These are phyloP conservation scores for Schrankia costaestrigalis DNA, from an alignment of 2,888 invertebrate genomes.

Conservation along the genomic window DNA sequence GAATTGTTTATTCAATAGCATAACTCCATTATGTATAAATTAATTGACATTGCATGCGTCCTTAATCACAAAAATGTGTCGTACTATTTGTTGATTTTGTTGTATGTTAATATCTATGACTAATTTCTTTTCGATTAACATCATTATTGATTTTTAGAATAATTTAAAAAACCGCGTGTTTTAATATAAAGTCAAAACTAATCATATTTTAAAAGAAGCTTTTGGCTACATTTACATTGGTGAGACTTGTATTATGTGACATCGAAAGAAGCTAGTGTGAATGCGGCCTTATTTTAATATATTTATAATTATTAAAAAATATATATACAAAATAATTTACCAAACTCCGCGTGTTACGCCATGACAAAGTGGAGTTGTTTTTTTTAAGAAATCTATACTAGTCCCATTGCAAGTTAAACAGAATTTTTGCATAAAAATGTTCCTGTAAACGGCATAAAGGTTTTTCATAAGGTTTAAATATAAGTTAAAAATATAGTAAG, in stretches of 20 bases:
- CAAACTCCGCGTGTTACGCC: constrained; percentile 52
- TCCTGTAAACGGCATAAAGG: constrained; percentile 76
- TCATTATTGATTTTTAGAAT: too few relatives aligned
- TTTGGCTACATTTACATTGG: constrained; percentile 68
- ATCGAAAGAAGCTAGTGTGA: constrained; percentile 74
- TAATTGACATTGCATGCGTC: too few relatives aligned
- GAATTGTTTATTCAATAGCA: too few relatives aligned
- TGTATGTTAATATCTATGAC: too few relatives aligned
- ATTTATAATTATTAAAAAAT: constrained; percentile 43
- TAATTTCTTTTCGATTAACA: too few relatives aligned
- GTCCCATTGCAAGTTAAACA: constrained; percentile 78
- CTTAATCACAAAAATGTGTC: too few relatives aligned
- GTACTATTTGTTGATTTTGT: too few relatives aligned
- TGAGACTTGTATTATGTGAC: constrained; percentile 59
- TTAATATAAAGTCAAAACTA: too few relatives aligned
- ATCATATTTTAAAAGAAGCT: constrained; percentile 67
- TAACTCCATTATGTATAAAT: too few relatives aligned
- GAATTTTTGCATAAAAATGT: constrained; percentile 73
- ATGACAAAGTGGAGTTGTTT: constrained; percentile 49
- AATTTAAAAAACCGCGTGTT: too few relatives aligned
- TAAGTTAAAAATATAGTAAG: constrained; percentile 61
- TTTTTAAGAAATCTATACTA: constrained; percentile 66
- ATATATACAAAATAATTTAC: constrained; percentile 48
- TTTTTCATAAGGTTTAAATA: constrained; percentile 61
- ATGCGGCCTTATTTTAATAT: constrained; percentile 66